Conservation (phyloP, 2,888 invertebrate genomes). For the Pseudolycoriella hygida region DNA sequence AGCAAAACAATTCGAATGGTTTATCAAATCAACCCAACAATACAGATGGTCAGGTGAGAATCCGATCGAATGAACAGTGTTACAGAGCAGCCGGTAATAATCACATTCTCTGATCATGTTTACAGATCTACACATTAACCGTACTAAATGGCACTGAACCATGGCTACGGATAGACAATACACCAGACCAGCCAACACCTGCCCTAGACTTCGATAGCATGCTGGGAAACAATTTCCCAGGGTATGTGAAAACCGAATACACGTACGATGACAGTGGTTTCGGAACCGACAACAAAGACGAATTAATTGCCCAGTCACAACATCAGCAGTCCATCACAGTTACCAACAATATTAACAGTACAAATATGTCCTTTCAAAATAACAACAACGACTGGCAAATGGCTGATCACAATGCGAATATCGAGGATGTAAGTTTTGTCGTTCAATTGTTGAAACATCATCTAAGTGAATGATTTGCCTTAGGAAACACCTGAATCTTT, state of each 20-base stretch:
- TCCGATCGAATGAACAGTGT: no score
- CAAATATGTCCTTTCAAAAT: slow-evolving; percentile 7
- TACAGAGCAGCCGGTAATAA: no score
- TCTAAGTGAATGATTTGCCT: background rate
- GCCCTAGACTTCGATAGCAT: slow-evolving; percentile 64
- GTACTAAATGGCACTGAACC: slow-evolving; percentile 61
- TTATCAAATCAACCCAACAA: slow-evolving; percentile 29
- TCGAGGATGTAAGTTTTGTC: slow-evolving; percentile 17
- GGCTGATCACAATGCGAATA: slow-evolving; percentile 49
- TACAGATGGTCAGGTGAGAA: slow-evolving; percentile 41
- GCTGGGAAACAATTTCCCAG: slow-evolving; percentile 46
- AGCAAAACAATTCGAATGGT: slow-evolving; percentile 26
- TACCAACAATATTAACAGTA: slow-evolving; percentile 10
- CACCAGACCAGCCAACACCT: slow-evolving; percentile 28
- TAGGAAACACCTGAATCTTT: slow-evolving; percentile 46
- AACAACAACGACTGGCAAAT: slow-evolving; percentile 65
- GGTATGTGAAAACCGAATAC: slow-evolving; percentile 54
- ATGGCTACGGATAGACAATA: slow-evolving; percentile 39
- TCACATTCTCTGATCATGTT: no score
- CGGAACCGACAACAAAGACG: slow-evolving; percentile 45
- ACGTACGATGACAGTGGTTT: slow-evolving; percentile 63
- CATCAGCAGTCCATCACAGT: slow-evolving; percentile 12
- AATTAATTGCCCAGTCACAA: slow-evolving; percentile 24
- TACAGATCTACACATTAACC: slow-evolving; percentile 72
- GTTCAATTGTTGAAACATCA: slow-evolving; percentile 2